These are phyloP conservation scores for Stenodema calcarata DNA, from an alignment of 2,888 invertebrate species.

Conservation along the genomic window DNA sequence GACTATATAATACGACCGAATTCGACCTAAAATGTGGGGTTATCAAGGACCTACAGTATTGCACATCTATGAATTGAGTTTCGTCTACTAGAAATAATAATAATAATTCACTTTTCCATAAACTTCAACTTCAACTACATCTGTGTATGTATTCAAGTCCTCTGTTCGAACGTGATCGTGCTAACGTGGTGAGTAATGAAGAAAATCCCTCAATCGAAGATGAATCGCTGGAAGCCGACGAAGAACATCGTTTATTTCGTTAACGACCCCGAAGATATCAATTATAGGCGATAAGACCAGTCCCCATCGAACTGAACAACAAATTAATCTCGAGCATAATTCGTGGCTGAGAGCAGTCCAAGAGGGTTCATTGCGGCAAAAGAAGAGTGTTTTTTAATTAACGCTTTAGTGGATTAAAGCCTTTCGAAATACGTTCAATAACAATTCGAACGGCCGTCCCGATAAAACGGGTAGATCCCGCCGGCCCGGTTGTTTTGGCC, in stretches of 20 bases:
- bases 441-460: neutral
- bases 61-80: too few species aligned
- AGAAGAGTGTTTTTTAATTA: conserved; percentile 8
- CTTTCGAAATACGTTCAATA: neutral
- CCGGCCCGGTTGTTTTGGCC: neutral
- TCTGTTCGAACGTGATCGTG: too few species aligned
- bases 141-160: too few species aligned
- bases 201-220: neutral
- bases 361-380: neutral
- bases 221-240: neutral
- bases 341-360: neutral
- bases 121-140: too few species aligned
- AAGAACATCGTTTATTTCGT: neutral
- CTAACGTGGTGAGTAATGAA: too few species aligned
- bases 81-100: too few species aligned
- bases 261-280: neutral
- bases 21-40: too few species aligned
- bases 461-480: neutral
- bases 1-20: neutral
- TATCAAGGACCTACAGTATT: too few species aligned
- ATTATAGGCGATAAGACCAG: neutral
- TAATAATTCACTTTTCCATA: too few species aligned
- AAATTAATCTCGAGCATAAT: neutral
- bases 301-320: neutral
- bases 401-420: neutral